Base-by-base conservation (phyloP, 2,113 vertebrate genomes). In the Taurulus bubalis region DNA sequence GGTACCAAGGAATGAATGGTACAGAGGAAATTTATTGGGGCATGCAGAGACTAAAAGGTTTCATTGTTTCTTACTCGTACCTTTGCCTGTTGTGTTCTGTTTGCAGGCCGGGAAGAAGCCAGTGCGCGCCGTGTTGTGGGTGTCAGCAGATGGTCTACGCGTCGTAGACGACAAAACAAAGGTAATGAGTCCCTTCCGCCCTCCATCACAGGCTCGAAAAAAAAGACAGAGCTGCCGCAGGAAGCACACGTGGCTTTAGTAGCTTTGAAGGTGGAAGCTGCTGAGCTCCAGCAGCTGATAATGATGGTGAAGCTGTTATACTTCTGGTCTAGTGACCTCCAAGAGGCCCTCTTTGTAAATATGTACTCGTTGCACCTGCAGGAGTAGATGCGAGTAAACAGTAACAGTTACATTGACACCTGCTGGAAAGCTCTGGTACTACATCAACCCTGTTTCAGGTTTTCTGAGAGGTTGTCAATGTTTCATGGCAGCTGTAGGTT, bases 161-260 rank as follows among this genome's bases (percentile, higher is more conserved):
- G 98, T 99, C 22, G 98, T 99, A 78, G 98, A 99, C 85, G 98
- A 99, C 91, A 99, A 99, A 95, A 99, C 98, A 71, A 99, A 99
- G 98, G 98, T 99, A 95, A 83, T 99, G 7, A 71, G 40, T 63
- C 51, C 28, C 56, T 58, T 55, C 20, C 3, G 30, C 34, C 40
- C 5, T 55, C 38, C 10, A 12, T 20, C 0, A 8, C 55, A 22
- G 71, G 9, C 56, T 72, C 2, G 1, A n/a, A 71, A 49, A 71
- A 63, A 68, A 42, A 47, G 26, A 60, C 32, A 16, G 56, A 16
- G 55, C 63, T 30, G 40, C 34, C 10, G 1, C 24, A 80, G 79
- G 65, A 73, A 71, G 70, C 28, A 1, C 32, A 55, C 2, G 8
- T 53, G 59, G 42, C 34, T 81, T 75, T 49, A 67, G 53, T 59